Evolutionary conservation across 2,113 vertebrate genomes (phyloP).

Genomic region (Oryzias celebensis): DNA sequence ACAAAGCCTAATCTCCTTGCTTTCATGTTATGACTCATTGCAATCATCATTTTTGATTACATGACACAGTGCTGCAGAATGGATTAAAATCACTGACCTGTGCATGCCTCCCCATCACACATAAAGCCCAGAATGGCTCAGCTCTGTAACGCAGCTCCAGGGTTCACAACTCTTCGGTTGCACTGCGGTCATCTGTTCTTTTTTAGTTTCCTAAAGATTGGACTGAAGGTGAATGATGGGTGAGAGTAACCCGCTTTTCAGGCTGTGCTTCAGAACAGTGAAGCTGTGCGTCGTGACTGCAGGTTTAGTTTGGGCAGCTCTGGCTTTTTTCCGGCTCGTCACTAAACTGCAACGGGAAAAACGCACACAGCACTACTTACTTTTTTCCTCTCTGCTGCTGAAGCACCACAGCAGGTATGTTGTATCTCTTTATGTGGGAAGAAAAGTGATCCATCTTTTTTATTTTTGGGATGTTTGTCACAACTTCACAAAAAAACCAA

Average conservation of each 20-base stretch:
- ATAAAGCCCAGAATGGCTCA: neutral
- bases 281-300: neutral
- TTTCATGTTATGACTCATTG: neutral
- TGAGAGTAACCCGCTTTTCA: neutral
- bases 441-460: too few relatives aligned
- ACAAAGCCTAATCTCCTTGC: too few relatives aligned
- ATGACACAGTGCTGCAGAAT: neutral
- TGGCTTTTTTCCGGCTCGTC: neutral
- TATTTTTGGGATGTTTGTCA: too few relatives aligned
- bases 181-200: too few relatives aligned
- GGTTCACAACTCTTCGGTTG: neutral
- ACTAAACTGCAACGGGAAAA: too few relatives aligned
- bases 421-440: too few relatives aligned
- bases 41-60: neutral
- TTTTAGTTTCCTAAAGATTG: too few relatives aligned
- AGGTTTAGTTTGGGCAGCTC: neutral
- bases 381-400: neutral
- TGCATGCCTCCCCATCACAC: neutral
- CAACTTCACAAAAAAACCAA: too few relatives aligned
- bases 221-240: neutral
- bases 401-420: slow-evolving; percentile 11
- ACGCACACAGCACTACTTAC: too few relatives aligned
- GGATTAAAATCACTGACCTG: slow-evolving; percentile 24
- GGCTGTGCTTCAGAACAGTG: neutral
- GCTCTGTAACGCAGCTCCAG: neutral